Percentiles rank a stretch among this genome's conserved stretches.
These are phyloP conservation scores for Calameuta filiformis DNA, from an alignment of 2,888 invertebrate genomes.

Conservation along the genomic window DNA sequence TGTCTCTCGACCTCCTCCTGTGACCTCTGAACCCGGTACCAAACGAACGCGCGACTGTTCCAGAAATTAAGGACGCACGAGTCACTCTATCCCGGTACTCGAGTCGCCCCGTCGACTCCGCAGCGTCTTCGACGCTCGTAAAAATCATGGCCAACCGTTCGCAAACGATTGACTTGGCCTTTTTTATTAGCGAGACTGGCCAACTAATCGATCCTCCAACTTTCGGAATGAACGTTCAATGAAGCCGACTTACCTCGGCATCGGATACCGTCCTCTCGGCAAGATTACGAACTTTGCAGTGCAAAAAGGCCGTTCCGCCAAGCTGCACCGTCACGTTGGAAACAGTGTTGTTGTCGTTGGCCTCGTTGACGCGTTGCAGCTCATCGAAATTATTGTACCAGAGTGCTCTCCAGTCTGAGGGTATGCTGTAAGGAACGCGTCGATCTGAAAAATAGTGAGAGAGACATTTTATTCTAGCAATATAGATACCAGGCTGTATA, in stretches of 20 bases:
- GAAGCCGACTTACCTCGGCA: constrained; percentile 53
- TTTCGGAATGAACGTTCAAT: too few species aligned
- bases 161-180: too few species aligned
- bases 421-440: constrained; percentile 61
- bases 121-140: too few species aligned
- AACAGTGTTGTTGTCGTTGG: constrained; percentile 78
- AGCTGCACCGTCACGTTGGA: constrained; percentile 82
- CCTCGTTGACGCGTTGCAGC: constrained; percentile 64
- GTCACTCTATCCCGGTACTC: too few species aligned
- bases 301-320: constrained; percentile 82
- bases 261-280: constrained; percentile 77
- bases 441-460: constrained; percentile 49
- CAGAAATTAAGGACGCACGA: too few species aligned
- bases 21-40: too few species aligned
- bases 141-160: neutral
- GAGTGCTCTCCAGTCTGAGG: constrained; percentile 61
- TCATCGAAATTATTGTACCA: constrained; percentile 65
- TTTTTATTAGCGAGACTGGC: too few species aligned
- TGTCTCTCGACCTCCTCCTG: neutral
- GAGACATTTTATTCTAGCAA: neutral
- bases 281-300: constrained; percentile 81
- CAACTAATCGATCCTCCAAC: too few species aligned
- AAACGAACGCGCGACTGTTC: too few species aligned
- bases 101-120: too few species aligned
- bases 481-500: too few species aligned